Conservation (phyloP, 1,140 invertebrate genomes). For the Cylas formicarius region DNA sequence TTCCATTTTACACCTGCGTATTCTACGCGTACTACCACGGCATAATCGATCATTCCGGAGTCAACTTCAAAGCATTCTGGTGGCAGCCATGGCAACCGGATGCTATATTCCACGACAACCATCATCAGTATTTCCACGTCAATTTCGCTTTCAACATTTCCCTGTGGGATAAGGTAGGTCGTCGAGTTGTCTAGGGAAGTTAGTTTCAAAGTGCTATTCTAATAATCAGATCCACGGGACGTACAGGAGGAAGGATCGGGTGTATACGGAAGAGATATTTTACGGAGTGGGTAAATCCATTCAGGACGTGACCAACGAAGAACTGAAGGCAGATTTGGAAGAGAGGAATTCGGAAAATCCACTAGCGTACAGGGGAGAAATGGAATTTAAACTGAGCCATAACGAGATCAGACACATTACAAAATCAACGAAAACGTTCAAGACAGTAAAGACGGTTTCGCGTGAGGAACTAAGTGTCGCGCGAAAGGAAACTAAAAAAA, state of each 20-base stretch:
- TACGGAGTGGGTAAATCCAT: constrained; percentile 51
- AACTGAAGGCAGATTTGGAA: constrained; percentile 43
- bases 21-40: constrained; percentile 67
- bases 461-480: no score
- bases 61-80: constrained; percentile 65
- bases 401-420: no score
- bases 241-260: constrained; percentile 52
- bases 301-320: constrained; percentile 41
- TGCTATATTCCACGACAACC: constrained; percentile 68
- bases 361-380: constrained; percentile 39
- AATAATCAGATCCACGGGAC: constrained; percentile 65
- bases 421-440: no score
- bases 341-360: constrained; percentile 49
- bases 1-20: constrained; percentile 49
- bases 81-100: constrained; percentile 73
- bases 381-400: constrained; percentile 11
- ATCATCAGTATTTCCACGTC: constrained; percentile 71
- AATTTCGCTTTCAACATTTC: constrained; percentile 67
- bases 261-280: constrained; percentile 62
- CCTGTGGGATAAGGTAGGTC: constrained; percentile 58
- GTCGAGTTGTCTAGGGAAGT: background rate
- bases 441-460: no score
- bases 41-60: constrained; percentile 68
- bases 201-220: constrained; percentile 4
- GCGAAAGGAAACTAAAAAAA: no score